Evolutionary conservation across 2,113 vertebrate genomes (phyloP), one percentile per base, ranked within the genome.

Genomic region (Halcyon senegalensis): DNA sequence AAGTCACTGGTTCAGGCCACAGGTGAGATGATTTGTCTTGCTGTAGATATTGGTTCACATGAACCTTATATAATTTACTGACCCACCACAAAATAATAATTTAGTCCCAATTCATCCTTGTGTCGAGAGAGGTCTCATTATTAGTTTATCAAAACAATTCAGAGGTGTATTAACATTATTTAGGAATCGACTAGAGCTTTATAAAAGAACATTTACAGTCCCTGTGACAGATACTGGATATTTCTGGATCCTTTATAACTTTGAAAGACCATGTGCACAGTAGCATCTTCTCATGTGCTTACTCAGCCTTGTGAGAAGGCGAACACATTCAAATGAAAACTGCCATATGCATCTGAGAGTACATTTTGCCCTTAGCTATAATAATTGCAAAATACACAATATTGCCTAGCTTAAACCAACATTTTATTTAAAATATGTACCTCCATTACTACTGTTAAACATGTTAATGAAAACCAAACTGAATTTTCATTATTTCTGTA

Each of bases 11-110:
- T 58, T 95, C 72, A 76, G 72, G 78, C 12, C 58, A 78, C 33
- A 81, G 72, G 94, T 96, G 84, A 81, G 60, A 44, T 33, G n/a
- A 73, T 94, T 91, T 76, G 33, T 82, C 64, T 91, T 93, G 44
- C 73, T 74, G 43, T 48, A 75, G 84, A 43, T 87, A 81, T 9
- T 30, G 58, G 70, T 70, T 89, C 43, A 69, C 28, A 7, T 33
- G 37, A 90, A 64, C n/a, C 19, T 44, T 39, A 7, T 18, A 15
- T 15, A 41, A 53, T 19, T 70, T 30, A 84, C 58, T 28, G 60
- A 77, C 37, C 18, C 51, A 62, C 31, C 37, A 68, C 48, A 81
- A 82, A 96, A 78, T 30, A 51, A 53, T 43, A 58, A 84, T 84
- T 86, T 50, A 75, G 60, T 86, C 30, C 48, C 27, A 48, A 63